Evolutionary conservation across 92 coral and sea anemone genomes (phyloP).

Genomic region (Montipora capitata): DNA sequence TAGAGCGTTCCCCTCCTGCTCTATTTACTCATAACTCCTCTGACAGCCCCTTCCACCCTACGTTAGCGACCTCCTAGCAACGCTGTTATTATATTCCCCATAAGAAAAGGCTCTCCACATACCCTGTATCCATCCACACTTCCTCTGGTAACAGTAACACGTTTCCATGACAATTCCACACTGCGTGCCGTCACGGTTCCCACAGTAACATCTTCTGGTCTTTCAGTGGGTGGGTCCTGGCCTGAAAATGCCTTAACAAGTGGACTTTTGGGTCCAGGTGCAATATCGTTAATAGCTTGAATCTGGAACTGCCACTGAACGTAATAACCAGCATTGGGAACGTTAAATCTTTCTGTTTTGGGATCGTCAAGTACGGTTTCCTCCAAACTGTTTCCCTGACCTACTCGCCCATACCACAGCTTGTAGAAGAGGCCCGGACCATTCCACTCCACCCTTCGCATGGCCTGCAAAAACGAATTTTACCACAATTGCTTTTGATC

Average conservation of each 20-base stretch:
- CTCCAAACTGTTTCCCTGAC: rapidly evolving
- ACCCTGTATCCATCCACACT: constrained; percentile 88
- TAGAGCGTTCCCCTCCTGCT: too few species aligned
- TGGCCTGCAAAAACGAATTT: constrained; percentile 54
- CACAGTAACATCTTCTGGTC: constrained; percentile 58
- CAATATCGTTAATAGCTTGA: constrained; percentile 64
- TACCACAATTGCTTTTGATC: too few species aligned
- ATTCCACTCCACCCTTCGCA: constrained; percentile 80
- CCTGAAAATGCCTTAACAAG: constrained; percentile 69
- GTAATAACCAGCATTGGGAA: constrained; percentile 81
- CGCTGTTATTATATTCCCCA: too few species aligned
- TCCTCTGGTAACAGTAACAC: constrained; percentile 52
- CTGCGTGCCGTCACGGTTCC: constrained; percentile 58
- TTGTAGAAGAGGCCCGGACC: constrained; percentile 64
- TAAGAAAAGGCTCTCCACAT: not conserved
- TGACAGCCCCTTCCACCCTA: not conserved
- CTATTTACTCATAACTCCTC: too few species aligned
- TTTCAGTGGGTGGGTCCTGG: constrained; percentile 70
- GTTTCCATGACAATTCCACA: constrained; percentile 74
- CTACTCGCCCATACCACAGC: constrained; percentile 44
- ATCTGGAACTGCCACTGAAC: constrained; percentile 80
- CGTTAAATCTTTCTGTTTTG: constrained; percentile 1
- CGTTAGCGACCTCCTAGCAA: too few species aligned
- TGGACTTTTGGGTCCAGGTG: constrained; percentile 72
- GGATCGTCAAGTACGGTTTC: not conserved